These are phyloP conservation scores for Drosophila limbata DNA, from an alignment of 2,888 invertebrate species.

Conservation along the genomic window DNA sequence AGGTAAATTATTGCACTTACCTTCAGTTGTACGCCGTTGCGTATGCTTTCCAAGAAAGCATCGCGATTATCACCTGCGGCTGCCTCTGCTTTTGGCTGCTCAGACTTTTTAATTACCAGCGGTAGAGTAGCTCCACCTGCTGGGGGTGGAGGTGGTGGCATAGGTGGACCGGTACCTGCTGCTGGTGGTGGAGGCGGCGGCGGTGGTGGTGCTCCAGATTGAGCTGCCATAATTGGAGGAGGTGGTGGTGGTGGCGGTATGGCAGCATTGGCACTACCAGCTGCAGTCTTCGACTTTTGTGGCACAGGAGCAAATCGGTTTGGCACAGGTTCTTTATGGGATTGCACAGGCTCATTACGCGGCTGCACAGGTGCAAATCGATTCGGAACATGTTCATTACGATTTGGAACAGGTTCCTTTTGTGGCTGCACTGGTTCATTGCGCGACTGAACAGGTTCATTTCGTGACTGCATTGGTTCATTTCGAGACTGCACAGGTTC, in stretches of 20 bases:
- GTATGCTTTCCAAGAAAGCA: constrained; percentile 78
- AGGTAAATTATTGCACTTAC: constrained; percentile 33
- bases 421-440: constrained; percentile 3
- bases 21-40: constrained; percentile 76
- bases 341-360: not conserved
- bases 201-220: constrained; percentile 12
- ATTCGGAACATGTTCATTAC: constrained; percentile 1
- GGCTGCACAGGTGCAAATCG: constrained; percentile 3
- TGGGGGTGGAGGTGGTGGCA: constrained; percentile 53
- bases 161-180: constrained; percentile 36
- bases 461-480: not conserved
- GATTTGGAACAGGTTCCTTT: not conserved
- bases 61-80: constrained; percentile 54
- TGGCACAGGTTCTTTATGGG: not conserved
- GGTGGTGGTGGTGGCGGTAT: constrained; percentile 27
- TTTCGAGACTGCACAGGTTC: not conserved
- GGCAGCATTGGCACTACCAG: not conserved
- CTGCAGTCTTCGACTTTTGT: constrained; percentile 18
- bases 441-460: not conserved
- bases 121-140: constrained; percentile 18
- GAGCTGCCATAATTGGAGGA: not conserved
- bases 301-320: constrained; percentile 22
- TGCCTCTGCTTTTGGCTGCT: constrained; percentile 35
- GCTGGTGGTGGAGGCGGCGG: constrained; percentile 42
- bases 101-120: constrained; percentile 36